A percentile compares a stretch with the other conserved stretches of the same genome.
Evolutionary conservation across 23 tunicate species (phyloP).

Genomic region (Ascidia mentula): DNA sequence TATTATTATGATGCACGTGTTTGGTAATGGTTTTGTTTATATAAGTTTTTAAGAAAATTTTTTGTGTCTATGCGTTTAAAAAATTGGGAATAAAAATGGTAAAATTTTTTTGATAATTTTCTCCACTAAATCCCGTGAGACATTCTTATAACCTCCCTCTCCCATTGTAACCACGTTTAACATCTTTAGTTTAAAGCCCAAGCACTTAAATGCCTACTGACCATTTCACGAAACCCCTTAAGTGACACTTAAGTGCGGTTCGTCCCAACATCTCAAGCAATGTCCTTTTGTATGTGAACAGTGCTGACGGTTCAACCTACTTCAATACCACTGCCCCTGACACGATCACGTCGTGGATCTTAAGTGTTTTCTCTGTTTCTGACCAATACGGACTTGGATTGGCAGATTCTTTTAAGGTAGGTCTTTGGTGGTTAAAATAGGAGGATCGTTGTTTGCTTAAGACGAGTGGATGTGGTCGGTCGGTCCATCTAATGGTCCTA

Average conservation of each 20-base stretch:
- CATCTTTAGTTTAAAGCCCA: too few species aligned
- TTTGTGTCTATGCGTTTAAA: neutral
- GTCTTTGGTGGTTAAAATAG: too few species aligned
- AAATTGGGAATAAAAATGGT: neutral
- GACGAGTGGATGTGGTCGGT: too few species aligned
- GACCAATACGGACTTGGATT: conserved; percentile 68
- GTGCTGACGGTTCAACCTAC: conserved; percentile 55
- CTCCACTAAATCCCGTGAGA: too few species aligned
- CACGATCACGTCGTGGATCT: conserved; percentile 85
- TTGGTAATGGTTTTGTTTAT: too few species aligned
- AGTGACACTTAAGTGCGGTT: neutral
- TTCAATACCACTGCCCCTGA: conserved; percentile 77
- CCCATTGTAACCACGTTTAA: too few species aligned
- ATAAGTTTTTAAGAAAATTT: neutral
- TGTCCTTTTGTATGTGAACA: neutral
- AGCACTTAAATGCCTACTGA: too few species aligned
- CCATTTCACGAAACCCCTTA: neutral
- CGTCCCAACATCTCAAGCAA: neutral
- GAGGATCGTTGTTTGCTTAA: too few species aligned
- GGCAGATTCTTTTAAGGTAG: conserved; percentile 40
- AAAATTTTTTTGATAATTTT: neutral
- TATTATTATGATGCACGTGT: too few species aligned
- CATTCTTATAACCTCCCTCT: too few species aligned
- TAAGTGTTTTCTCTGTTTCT: conserved; percentile 79
- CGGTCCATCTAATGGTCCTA: too few species aligned